Evolutionary conservation across 1,140 invertebrate species (phyloP).

Genomic region (Cyrtorhinus lividipennis): DNA sequence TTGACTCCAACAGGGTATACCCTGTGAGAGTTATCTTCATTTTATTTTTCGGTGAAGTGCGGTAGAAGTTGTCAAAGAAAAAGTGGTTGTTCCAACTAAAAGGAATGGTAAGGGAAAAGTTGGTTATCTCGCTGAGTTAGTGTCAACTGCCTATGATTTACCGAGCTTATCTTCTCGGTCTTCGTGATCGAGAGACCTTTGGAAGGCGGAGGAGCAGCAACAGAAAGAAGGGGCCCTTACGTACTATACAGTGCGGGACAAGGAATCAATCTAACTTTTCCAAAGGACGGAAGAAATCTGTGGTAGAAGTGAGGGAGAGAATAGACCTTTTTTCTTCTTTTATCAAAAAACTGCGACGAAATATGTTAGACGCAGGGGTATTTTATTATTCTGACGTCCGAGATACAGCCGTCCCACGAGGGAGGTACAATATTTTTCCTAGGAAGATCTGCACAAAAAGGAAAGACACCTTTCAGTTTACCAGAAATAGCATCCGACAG

Average conservation of each 20-base stretch:
- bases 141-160: conserved; percentile 13
- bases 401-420: neutral
- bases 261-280: conserved; percentile 11
- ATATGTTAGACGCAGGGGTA: neutral
- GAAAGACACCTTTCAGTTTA: too few species aligned
- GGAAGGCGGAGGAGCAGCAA: neutral
- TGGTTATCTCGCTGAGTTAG: conserved; percentile 10
- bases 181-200: neutral
- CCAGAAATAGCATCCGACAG: too few species aligned
- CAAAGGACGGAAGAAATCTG: neutral
- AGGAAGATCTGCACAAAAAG: too few species aligned
- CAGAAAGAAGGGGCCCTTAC: neutral
- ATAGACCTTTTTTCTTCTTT: neutral
- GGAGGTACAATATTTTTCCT: too few species aligned
- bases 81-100: neutral
- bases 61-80: too few species aligned
- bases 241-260: neutral
- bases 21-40: too few species aligned
- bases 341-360: neutral
- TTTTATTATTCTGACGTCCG: neutral
- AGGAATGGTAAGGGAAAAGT: neutral
- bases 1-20: too few species aligned
- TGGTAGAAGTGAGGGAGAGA: neutral
- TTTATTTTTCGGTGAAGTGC: too few species aligned
- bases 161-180: conserved; percentile 2